Conservation (phyloP, 2,888 invertebrate genomes). For the Stenotaenia linearis region DNA sequence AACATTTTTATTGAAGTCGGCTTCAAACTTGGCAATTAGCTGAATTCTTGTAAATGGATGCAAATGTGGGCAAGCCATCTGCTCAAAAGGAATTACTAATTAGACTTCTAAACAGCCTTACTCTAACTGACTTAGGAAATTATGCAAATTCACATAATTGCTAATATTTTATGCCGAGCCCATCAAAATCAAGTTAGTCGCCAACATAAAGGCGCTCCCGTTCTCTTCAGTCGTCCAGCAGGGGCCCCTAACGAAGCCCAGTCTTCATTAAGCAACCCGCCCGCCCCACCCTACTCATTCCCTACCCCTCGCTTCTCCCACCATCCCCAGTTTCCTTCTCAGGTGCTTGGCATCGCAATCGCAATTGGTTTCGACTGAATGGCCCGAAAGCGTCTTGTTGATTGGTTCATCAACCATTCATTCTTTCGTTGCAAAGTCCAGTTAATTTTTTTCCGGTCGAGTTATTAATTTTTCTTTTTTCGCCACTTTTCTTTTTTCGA, state of each 20-base stretch:
- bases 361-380: background rate
- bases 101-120: conserved; percentile 34
- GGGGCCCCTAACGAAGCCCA: conserved; percentile 10
- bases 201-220: conserved; percentile 15
- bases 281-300: background rate
- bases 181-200: conserved; percentile 34
- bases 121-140: conserved; percentile 34
- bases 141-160: conserved; percentile 34
- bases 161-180: conserved; percentile 34
- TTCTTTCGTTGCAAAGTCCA: background rate
- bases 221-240: background rate
- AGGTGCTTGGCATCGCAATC: background rate
- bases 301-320: background rate
- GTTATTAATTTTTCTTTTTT: background rate
- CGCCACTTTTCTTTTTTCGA: background rate
- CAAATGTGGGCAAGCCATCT: conserved; percentile 33
- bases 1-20: background rate
- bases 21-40: conserved; percentile 33
- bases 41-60: conserved; percentile 34
- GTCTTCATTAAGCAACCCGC: background rate
- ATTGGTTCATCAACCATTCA: conserved; percentile 1
- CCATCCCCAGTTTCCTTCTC: background rate
- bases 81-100: conserved; percentile 35
- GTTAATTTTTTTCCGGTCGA: background rate
- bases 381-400: background rate